Evolutionary conservation across 2,888 invertebrate species (phyloP), one percentile per base, ranked within the genome.

Genomic region (Nephrocerus scutellatus): DNA sequence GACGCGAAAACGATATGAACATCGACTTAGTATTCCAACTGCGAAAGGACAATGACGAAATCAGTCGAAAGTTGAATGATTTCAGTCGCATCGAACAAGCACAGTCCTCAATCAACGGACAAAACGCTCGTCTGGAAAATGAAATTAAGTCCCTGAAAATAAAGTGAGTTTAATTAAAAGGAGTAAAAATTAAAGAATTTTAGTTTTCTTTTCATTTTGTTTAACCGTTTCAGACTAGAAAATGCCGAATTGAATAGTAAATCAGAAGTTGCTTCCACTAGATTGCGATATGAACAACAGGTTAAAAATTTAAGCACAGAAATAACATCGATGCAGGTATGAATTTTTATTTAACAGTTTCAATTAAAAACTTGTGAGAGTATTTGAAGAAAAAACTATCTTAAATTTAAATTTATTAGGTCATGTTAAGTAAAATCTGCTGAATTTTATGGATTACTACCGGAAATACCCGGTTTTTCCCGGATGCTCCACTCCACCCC

Each of bases 281-380:
- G 88, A 64, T 73, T 84, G 65, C 75, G 90, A 36, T 90, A 89
- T 59, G 92, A 92, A 56, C 82, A 82, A 49, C 83, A 89, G 62
- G 76, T 90, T 61, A 80, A 79, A 47, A 77, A 83, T 10, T 79
- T 91, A 59, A 78, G 82, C 46, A 84, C 84, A 45, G 91, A 92
- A 67, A 73, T 90, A 23, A 82, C 83, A 51, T 80, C 85, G 6
- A 74, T 89, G 55, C 90, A 90, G 73, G 78, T 83, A 49, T 24
- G 39, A 19, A 6, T 9, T 33, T 15, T 16, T 14, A 9, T 31
- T 21, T 6, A 30, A n/a, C n/a, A n/a, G n/a, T n/a, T n/a, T n/a
- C n/a, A n/a, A n/a, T n/a, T n/a, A n/a, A n/a, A n/a, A n/a, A n/a
- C n/a, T n/a, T n/a, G n/a, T n/a, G n/a, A n/a, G n/a, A n/a, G n/a